These are phyloP conservation scores for Charina bottae DNA, from an alignment of 2,113 vertebrate genomes.

Conservation along the genomic window DNA sequence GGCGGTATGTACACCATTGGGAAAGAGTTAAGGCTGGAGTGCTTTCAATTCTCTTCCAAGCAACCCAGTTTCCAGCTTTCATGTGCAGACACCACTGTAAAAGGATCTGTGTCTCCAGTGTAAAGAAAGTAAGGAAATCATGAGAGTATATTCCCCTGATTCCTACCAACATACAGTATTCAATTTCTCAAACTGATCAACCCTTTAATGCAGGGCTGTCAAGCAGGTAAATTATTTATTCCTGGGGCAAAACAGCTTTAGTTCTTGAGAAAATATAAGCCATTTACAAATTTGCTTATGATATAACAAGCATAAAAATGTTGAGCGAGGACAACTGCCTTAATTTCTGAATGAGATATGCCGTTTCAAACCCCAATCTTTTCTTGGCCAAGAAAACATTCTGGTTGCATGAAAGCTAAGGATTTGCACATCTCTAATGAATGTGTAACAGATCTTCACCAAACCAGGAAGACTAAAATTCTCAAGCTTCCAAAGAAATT, in stretches of 20 bases:
- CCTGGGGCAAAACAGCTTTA: not conserved
- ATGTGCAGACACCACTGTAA: not conserved
- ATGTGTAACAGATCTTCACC: not conserved
- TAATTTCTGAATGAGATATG: not conserved
- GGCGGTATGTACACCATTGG: not conserved
- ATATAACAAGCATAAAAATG: not conserved
- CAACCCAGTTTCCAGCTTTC: not conserved
- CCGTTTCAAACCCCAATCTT: not conserved
- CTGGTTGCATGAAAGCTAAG: not conserved
- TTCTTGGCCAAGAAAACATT: not conserved
- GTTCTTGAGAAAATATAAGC: not conserved
- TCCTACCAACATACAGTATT: not conserved
- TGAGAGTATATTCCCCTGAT: not conserved
- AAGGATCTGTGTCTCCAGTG: no score
- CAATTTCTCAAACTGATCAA: not conserved
- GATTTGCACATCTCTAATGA: not conserved
- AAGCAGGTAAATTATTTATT: not conserved
- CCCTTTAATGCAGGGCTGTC: not conserved
- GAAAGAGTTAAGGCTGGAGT: not conserved
- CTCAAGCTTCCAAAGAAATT: not conserved
- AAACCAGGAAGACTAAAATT: not conserved
- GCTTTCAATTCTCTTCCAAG: not conserved
- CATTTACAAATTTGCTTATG: not conserved
- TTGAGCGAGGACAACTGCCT: not conserved
- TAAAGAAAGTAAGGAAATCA: not conserved